Percentiles rank a stretch among this genome's conserved stretches.
phyloP scores from a whole-genome alignment of 1,140 invertebrate genomes.

The Microplitis demolitor region DNA sequence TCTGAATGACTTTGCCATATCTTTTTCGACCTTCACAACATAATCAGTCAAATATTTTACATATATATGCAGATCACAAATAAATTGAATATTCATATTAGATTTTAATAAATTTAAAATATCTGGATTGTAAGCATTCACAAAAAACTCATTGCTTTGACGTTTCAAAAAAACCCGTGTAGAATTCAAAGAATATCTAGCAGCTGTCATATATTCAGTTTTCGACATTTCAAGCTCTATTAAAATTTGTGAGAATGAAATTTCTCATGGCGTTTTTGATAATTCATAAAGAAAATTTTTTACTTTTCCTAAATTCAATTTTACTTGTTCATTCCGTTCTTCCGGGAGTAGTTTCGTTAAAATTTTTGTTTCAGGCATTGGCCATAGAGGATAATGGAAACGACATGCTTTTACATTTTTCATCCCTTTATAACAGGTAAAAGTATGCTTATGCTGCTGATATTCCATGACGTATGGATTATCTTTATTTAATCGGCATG shows the following conservation, averaged over 20 bases:
- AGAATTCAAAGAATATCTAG: not conserved
- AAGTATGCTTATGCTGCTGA: no score
- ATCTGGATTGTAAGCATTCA: conserved; percentile 5
- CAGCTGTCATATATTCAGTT: not conserved
- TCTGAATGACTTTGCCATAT: no score
- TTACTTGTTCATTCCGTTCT: not conserved
- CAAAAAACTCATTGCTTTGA: not conserved
- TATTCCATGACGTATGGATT: not conserved
- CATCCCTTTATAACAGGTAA: not conserved
- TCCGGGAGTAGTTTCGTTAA: not conserved
- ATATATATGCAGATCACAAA: not conserved
- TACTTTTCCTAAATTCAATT: not conserved
- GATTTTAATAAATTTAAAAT: conserved; percentile 1
- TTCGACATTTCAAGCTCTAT: not conserved
- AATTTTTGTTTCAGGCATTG: not conserved
- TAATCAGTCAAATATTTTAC: no score
- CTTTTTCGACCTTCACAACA: no score
- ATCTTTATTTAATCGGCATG: not conserved
- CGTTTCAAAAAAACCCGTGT: conserved; percentile 2
- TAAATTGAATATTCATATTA: conserved; percentile 1
- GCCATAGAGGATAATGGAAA: conserved; percentile 1
- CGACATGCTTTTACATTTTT: not conserved
- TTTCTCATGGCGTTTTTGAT: not conserved
- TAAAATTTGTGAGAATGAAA: not conserved
- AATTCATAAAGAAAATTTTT: not conserved